Conservation (phyloP, 1,140 invertebrate species). For the Drosophila eugracilis region DNA sequence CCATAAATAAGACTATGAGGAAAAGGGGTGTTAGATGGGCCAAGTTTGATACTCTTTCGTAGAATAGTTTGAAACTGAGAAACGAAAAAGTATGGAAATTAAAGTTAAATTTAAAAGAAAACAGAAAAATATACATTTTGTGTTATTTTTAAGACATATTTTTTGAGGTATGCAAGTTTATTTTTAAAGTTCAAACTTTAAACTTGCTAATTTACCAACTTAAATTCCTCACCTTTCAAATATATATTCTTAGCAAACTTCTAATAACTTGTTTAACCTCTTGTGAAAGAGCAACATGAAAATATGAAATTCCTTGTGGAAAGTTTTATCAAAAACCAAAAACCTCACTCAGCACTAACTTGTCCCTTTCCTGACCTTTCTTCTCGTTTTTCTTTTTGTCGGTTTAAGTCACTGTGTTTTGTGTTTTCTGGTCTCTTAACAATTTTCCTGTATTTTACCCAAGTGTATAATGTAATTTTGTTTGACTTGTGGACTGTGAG, state of each 20-base stretch:
- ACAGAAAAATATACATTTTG: too few relatives aligned
- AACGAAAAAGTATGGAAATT: neutral
- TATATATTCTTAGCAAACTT: neutral
- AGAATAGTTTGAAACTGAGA: too few relatives aligned
- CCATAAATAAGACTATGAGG: conserved; percentile 7
- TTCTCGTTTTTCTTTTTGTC: too few relatives aligned
- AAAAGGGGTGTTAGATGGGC: too few relatives aligned
- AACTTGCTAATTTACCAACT: neutral
- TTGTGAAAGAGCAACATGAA: conserved; percentile 8
- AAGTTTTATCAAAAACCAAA: conserved; percentile 33
- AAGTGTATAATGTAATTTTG: conserved; percentile 55
- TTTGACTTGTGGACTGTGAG: conserved; percentile 25
- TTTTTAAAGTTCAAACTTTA: neutral
- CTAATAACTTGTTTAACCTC: conserved; percentile 8
- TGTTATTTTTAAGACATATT: too few relatives aligned
- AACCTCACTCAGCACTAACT: conserved; percentile 1
- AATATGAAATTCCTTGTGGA: conserved; percentile 37
- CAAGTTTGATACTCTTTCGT: conserved; percentile 14
- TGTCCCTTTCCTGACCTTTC: neutral
- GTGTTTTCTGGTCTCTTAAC: conserved; percentile 34
- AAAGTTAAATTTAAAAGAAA: neutral
- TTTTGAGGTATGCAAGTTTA: too few relatives aligned
- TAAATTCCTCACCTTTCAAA: neutral
- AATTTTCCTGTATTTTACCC: conserved; percentile 56
- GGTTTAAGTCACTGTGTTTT: conserved; percentile 4